Evolutionary conservation across 2,797 vertebrate species (phyloP), one percentile per base, ranked within the genome.

Genomic region (Aplochiton taeniatus): DNA sequence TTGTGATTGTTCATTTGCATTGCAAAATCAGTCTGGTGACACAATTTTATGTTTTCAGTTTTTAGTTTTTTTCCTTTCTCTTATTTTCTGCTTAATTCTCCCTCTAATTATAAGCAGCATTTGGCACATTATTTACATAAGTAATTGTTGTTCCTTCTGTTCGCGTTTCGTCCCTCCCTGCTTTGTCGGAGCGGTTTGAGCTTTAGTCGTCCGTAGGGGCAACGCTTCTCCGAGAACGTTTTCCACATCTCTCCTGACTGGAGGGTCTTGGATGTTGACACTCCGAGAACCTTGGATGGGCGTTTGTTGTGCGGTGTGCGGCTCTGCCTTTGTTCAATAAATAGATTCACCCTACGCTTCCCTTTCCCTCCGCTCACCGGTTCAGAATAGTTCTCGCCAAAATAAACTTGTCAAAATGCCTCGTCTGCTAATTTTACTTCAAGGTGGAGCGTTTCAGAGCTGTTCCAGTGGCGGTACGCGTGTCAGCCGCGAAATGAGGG

Each of bases 71-170:
- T 57, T 47, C 59, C 48, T 45, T 51, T 54, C 11, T 90, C 92
- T 84, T 87, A 77, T 81, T 84, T 87, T 82, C 87, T 90, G 85
- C 87, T 92, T 95, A 94, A 95, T 92, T 91, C 89, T 84, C 80
- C 73, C 80, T 78, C 95, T 97, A 97, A 98, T 97, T 96, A 96
- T 95, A 97, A 96, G 95, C 95, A 96, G 95, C 96, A 96, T 95
- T n/a, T 94, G 95, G 95, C 95, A 95, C 94, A 95, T 95, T 96
- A 98, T 97, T 98, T 97, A 96, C 96, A 98, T 97, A 97, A 95
- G 95, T 97, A 97, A 98, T 98, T 96, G 96, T 96, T 95, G 94
- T 96, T 96, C 96, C 96, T 95, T 98, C 94, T 98, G 95, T 95
- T 97, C 93, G 16, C 95, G 93, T 85, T 88, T 85, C 85, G 84